phyloP scores from a whole-genome alignment of 1,140 invertebrate genomes.

The Plutomurus gul region DNA sequence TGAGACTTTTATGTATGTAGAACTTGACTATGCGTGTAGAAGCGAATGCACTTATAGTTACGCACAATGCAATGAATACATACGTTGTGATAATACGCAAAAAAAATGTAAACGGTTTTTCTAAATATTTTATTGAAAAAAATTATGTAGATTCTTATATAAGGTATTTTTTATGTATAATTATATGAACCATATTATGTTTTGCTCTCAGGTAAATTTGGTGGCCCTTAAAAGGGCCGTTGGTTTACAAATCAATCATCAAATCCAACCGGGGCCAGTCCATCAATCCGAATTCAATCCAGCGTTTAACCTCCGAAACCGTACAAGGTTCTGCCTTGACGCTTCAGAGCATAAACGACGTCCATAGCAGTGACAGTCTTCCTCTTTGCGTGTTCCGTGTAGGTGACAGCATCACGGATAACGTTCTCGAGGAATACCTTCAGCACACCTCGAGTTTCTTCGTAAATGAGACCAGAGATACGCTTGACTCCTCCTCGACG shows the following conservation, averaged over 20 bases:
- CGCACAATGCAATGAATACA: too few relatives aligned
- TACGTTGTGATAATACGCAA: too few relatives aligned
- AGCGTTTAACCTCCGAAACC: constrained; percentile 68
- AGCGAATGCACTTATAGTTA: too few relatives aligned
- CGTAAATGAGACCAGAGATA: constrained; percentile 72
- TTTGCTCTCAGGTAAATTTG: constrained; percentile 49
- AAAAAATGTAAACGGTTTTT: too few relatives aligned
- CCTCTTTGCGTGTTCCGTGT: constrained; percentile 67
- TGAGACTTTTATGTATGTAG: too few relatives aligned
- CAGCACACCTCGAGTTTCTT: constrained; percentile 69
- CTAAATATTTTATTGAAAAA: neutral
- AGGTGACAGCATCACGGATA: constrained; percentile 72
- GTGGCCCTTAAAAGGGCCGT: constrained; percentile 59
- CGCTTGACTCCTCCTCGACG: constrained; percentile 69
- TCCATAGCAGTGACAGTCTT: constrained; percentile 79
- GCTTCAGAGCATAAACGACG: constrained; percentile 81
- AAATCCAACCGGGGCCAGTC: constrained; percentile 37
- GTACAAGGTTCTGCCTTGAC: constrained; percentile 73
- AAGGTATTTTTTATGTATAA: too few relatives aligned
- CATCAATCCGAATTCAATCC: constrained; percentile 65
- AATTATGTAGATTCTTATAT: neutral
- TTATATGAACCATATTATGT: neutral
- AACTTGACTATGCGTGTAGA: too few relatives aligned
- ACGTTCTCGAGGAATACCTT: constrained; percentile 82
- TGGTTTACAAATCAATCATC: constrained; percentile 40